Percentiles rank a stretch among this genome's conserved stretches.
Evolutionary conservation across 1,140 invertebrate species (phyloP).

Genomic region (Pristionchus pacificus): DNA sequence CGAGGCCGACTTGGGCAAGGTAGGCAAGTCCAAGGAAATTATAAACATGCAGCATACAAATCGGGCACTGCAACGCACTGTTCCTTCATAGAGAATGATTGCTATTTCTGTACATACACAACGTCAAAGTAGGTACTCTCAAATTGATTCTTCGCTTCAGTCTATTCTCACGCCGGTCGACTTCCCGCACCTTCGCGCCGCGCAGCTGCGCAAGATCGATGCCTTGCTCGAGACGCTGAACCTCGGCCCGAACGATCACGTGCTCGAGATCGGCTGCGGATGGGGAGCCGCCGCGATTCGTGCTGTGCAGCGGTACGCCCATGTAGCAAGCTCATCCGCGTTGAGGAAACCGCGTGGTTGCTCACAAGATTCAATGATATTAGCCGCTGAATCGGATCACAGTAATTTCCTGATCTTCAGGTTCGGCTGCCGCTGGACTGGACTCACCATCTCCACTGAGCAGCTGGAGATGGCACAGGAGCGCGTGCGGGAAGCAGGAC

Average conservation of each 20-base stretch:
- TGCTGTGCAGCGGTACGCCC: constrained; percentile 27
- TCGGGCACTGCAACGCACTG: no score
- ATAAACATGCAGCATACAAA: no score
- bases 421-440: constrained; percentile 41
- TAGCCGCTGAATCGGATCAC: no score
- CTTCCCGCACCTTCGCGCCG: neutral
- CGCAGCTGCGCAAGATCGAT: constrained; percentile 44
- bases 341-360: no score
- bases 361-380: no score
- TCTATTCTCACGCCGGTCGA: neutral
- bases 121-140: no score
- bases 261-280: constrained; percentile 56
- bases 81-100: no score
- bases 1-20: no score
- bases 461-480: constrained; percentile 35
- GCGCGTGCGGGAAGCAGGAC: constrained; percentile 19
- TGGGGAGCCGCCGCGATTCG: constrained; percentile 48
- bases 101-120: no score
- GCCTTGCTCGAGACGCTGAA: constrained; percentile 43
- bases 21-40: no score
- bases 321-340: no score
- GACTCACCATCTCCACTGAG: constrained; percentile 39
- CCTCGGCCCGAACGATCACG: constrained; percentile 43
- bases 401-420: constrained; percentile 1
- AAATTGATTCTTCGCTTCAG: no score